A percentile compares a stretch with the other conserved stretches of the same genome.
Conservation (phyloP, 2,113 vertebrate genomes). For the Glaucidium brasilianum region DNA sequence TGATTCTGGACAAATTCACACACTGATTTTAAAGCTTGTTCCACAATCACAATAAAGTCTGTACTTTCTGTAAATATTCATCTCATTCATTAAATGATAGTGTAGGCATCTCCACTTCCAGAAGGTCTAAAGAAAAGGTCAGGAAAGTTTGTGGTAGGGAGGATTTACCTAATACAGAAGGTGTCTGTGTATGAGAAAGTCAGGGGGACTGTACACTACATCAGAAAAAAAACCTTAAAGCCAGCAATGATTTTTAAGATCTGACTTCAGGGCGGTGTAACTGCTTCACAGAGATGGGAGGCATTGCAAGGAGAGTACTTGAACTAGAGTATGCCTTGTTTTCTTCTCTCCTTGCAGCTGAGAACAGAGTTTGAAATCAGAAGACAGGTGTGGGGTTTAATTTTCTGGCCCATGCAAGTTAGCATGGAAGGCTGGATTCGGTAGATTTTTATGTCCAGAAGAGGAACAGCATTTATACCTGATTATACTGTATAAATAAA, state of each 20-base stretch:
- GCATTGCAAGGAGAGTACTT: not conserved
- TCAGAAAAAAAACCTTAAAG: not conserved
- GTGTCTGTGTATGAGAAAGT: rapidly evolving
- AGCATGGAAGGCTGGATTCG: not conserved
- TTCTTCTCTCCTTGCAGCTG: not conserved
- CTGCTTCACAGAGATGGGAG: not conserved
- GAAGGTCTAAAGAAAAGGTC: not conserved
- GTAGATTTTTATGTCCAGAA: not conserved
- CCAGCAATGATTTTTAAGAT: not conserved
- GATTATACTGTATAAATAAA: not conserved
- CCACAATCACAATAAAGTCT: not conserved
- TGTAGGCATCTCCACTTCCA: not conserved
- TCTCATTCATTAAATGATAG: not conserved
- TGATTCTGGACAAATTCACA: not conserved
- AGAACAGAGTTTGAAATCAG: not conserved
- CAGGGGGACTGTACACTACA: not conserved
- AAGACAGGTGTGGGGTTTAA: not conserved
- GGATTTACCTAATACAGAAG: not conserved
- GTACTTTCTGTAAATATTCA: not conserved
- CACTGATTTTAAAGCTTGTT: not conserved
- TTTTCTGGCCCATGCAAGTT: not conserved
- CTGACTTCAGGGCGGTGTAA: not conserved
- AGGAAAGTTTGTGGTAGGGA: not conserved
- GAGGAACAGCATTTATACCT: not conserved
- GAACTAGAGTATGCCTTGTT: not conserved